Percentiles rank a stretch among this genome's conserved stretches.
phyloP scores from a whole-genome alignment of 2,113 vertebrate species.

The Castor canadensis region DNA sequence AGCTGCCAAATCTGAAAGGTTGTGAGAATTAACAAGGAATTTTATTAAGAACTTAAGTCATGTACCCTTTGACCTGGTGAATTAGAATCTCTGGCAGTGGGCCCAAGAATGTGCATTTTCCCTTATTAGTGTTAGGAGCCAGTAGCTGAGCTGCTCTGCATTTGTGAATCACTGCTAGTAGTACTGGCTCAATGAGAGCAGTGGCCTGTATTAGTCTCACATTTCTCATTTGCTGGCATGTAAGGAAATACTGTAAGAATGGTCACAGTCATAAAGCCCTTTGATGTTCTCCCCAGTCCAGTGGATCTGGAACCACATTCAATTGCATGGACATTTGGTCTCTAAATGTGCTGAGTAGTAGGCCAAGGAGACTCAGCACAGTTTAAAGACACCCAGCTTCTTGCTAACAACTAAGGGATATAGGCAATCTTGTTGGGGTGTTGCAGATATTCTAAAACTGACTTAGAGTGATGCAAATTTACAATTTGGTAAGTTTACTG shows the following conservation, averaged over 20 bases:
- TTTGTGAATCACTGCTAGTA: too few relatives aligned
- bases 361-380: rapidly evolving
- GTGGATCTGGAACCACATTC: background rate
- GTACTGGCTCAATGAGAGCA: too few relatives aligned
- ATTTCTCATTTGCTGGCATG: too few relatives aligned
- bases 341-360: background rate
- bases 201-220: background rate
- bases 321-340: background rate
- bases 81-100: background rate
- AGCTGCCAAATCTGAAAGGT: background rate
- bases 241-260: too few relatives aligned
- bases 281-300: background rate
- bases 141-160: background rate
- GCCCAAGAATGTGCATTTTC: background rate
- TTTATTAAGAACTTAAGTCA: background rate
- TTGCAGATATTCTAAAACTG: background rate
- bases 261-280: too few relatives aligned
- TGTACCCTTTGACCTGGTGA: background rate
- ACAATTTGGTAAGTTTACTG: background rate
- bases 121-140: background rate
- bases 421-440: background rate
- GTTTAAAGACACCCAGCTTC: background rate
- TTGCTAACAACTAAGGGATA: background rate
- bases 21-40: background rate
- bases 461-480: background rate